Base-by-base conservation (phyloP, 2,888 invertebrate genomes). In the Zonitis immaculata region DNA sequence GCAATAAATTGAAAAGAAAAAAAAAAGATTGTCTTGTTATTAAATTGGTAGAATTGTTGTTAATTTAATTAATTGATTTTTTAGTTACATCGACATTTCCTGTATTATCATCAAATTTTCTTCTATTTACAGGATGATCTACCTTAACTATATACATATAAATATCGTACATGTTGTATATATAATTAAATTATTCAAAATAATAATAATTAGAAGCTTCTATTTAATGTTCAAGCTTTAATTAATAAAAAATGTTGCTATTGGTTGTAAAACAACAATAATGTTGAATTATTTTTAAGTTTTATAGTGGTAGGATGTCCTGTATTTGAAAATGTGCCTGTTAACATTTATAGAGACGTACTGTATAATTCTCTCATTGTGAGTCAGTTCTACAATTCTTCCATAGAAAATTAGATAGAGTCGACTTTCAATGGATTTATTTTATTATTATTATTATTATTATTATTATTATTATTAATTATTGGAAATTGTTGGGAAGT, bases 31-130 rank as follows among this genome's bases (percentile, higher is more conserved):
- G 12, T 16, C 14, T 35, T 16, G 35, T 32, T 22, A 27, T 11
- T 44, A 16, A 14, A 12, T 44, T 51, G 14, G 43, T 55, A 52
- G 61, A 65, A n/a, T n/a, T n/a, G n/a, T n/a, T n/a, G n/a, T n/a
- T n/a, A n/a, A n/a, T 59, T 61, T 63, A 60, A 56, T 32, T 54
- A 39, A 56, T 44, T 51, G 52, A 16, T 12, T 12, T 30, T 32
- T 9, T 18, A 20, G 11, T 39, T n/a, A 20, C 39, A 39, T 39
- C 39, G 39, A 39, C 18, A 39, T n/a, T 1, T 11, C 22, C 20
- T 39, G 6, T 6, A 11, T 39, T 39, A 1, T 20, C 20, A 11
- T 11, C 1, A 39, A 20, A 20, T 20, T 20, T 6, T n/a, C 5
- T 39, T 6, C 11, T 39, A 18, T 20, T 11, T 39, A 39, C 39